Percentiles rank a stretch among this genome's conserved stretches.
These are phyloP conservation scores for Piprites chloris DNA, from an alignment of 2,113 vertebrate genomes.

Conservation along the genomic window DNA sequence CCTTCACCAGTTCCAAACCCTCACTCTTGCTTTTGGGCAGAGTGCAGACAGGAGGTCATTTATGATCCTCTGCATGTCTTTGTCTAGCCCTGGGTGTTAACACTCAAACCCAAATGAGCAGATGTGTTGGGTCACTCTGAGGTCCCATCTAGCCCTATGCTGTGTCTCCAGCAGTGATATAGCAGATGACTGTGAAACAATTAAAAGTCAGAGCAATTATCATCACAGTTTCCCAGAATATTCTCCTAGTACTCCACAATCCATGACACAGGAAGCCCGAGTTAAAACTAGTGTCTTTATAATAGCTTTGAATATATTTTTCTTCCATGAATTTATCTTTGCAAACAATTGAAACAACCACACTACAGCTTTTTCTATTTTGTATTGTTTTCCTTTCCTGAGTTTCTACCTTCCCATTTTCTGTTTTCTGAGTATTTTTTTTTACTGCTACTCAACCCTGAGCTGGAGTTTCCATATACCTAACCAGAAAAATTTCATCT, in stretches of 20 bases:
- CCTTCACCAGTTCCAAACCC: not conserved
- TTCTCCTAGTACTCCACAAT: not conserved
- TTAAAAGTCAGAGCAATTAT: not conserved
- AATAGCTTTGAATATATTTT: not conserved
- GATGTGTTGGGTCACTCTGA: not conserved
- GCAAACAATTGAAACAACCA: not conserved
- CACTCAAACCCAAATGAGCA: not conserved
- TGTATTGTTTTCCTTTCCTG: not conserved
- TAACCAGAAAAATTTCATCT: not conserved
- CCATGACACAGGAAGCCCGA: not conserved
- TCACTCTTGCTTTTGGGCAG: not conserved
- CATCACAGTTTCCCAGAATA: not conserved
- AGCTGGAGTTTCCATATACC: not conserved
- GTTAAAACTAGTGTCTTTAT: not conserved
- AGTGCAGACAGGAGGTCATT: not conserved
- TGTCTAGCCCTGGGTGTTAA: not conserved
- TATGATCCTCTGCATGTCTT: not conserved
- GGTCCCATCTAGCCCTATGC: not conserved
- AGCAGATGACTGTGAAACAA: not conserved
- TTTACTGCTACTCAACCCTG: not conserved
- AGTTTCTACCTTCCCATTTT: not conserved
- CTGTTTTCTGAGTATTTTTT: not conserved
- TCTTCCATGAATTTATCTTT: not conserved
- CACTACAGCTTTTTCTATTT: not conserved
- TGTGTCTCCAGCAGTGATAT: not conserved